Evolutionary conservation across 1,140 invertebrate species (phyloP).

Genomic region (Drosophila nebulosa): DNA sequence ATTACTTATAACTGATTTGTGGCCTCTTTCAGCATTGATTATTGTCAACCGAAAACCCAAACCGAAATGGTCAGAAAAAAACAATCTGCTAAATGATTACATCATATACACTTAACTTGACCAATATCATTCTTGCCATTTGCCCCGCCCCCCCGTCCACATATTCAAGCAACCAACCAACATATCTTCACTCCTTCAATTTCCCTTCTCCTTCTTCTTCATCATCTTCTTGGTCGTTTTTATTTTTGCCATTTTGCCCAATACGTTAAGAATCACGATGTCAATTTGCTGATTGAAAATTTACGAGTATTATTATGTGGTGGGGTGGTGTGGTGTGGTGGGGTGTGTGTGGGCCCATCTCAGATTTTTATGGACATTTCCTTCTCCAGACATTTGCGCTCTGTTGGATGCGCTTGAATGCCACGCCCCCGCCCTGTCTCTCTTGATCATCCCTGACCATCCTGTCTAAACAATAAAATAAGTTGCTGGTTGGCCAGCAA

Average conservation of each 20-base stretch:
- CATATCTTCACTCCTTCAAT: background rate
- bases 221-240: background rate
- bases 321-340: too few species aligned
- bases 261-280: slow-evolving; percentile 2
- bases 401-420: background rate
- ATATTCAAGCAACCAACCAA: background rate
- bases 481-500: background rate
- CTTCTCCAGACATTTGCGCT: background rate
- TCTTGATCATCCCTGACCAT: background rate
- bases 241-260: background rate
- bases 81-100: slow-evolving; percentile 1
- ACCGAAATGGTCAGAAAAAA: background rate
- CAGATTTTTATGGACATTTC: background rate
- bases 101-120: background rate
- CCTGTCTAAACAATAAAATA: background rate
- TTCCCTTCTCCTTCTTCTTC: background rate
- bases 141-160: background rate
- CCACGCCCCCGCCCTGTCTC: background rate
- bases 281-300: slow-evolving; percentile 37
- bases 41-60: background rate
- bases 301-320: slow-evolving; percentile 26
- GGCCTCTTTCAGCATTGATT: background rate
- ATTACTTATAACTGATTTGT: background rate
- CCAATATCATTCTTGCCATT: background rate
- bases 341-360: too few species aligned